phyloP scores from a whole-genome alignment of 2,888 invertebrate genomes.

The Tetanocera ferruginea region DNA sequence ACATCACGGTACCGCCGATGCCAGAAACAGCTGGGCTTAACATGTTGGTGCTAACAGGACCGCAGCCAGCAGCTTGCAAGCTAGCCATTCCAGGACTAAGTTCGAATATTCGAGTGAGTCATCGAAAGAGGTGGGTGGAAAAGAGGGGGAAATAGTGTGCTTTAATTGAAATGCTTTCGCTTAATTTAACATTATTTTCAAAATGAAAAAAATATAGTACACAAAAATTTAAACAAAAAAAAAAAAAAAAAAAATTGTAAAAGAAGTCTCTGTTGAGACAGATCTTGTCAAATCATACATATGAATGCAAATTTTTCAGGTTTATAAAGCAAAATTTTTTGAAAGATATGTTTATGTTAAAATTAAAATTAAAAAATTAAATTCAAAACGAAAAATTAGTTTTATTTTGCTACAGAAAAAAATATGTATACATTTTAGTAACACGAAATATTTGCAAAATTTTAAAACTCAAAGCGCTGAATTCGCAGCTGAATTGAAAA shows the following conservation, averaged over 20 bases:
- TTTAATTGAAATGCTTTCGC: constrained; percentile 6
- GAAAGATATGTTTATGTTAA: too few species aligned
- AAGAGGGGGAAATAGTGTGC: constrained; percentile 14
- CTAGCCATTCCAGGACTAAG: constrained; percentile 41
- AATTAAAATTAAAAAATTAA: too few species aligned
- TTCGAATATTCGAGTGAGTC: not conserved
- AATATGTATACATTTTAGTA: too few species aligned
- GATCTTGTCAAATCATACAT: too few species aligned
- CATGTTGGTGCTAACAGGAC: constrained; percentile 52
- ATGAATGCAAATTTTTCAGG: too few species aligned
- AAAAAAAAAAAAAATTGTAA: not conserved
- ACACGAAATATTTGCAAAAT: too few species aligned
- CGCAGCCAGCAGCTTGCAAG: constrained; percentile 41
- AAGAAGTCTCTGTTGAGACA: too few species aligned
- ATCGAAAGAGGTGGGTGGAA: constrained; percentile 16
- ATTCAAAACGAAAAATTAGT: too few species aligned
- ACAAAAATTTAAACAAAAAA: not conserved
- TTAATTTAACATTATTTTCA: not conserved
- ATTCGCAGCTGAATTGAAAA: too few species aligned
- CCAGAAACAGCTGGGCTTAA: constrained; percentile 57
- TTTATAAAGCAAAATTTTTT: too few species aligned
- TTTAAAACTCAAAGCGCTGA: too few species aligned
- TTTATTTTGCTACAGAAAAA: too few species aligned
- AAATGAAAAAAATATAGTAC: not conserved
- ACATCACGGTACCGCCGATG: constrained; percentile 62